phyloP scores from a whole-genome alignment of 2,797 vertebrate genomes.

The Acanthornis magna region DNA sequence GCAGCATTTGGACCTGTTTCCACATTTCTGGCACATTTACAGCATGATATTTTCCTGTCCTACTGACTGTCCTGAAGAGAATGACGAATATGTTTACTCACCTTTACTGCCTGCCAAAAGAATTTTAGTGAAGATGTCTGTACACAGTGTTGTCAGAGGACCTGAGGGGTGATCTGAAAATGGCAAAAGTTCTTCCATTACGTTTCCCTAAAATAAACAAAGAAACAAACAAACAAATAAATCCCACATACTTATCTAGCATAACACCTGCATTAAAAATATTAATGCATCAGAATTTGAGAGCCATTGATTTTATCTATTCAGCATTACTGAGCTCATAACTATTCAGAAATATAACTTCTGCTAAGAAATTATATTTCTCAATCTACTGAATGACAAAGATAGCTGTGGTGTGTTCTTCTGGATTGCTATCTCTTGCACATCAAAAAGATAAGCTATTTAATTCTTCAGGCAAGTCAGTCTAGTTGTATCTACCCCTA shows the following conservation, averaged over 20 bases:
- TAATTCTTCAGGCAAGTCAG: not conserved
- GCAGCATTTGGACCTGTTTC: not conserved
- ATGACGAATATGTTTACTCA: conserved; percentile 35
- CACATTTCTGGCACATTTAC: not conserved
- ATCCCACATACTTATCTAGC: not conserved
- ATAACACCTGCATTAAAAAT: not conserved
- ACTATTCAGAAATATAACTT: not conserved
- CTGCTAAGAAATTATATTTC: not conserved
- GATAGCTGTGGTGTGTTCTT: not conserved
- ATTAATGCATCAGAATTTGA: not conserved
- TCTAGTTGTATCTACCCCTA: not conserved
- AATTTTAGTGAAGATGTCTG: conserved; percentile 38
- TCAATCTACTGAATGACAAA: not conserved
- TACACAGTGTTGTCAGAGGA: conserved; percentile 65
- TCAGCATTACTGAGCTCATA: not conserved
- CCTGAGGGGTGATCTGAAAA: conserved; percentile 69
- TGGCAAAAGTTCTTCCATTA: conserved; percentile 70
- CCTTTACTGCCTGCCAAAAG: conserved; percentile 69
- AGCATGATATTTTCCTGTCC: not conserved
- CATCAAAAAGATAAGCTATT: not conserved
- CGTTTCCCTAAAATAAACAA: conserved; percentile 63
- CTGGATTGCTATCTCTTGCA: not conserved
- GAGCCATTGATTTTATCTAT: not conserved
- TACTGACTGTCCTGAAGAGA: not conserved
- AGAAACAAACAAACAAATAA: not conserved